These are phyloP conservation scores for Pangasius djambal DNA, from an alignment of 2,797 vertebrate species.

Conservation along the genomic window DNA sequence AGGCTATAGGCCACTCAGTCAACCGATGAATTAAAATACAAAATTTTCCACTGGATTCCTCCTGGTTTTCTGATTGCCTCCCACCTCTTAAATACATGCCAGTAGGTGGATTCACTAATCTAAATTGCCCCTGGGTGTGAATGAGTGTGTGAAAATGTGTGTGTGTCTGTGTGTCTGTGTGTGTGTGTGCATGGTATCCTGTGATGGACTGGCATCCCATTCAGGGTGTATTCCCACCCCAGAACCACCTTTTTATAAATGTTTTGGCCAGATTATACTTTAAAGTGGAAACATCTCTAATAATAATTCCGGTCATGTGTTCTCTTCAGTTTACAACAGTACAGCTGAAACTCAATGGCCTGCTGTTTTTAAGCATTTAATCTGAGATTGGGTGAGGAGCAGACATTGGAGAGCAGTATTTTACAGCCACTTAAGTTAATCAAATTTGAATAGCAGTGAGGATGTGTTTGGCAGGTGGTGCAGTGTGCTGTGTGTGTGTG, in stretches of 20 bases:
- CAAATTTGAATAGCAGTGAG: constrained; percentile 39
- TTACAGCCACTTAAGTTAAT: constrained; percentile 49
- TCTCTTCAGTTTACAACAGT: neutral
- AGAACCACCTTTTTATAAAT: neutral
- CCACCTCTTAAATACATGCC: neutral
- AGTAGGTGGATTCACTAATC: neutral
- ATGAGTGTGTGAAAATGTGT: neutral
- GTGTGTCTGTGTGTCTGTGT: neutral
- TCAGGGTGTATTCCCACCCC: neutral
- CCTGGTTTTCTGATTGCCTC: neutral
- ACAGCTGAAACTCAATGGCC: neutral
- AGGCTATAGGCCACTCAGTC: neutral
- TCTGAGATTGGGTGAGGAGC: constrained; percentile 28
- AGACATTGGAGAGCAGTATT: constrained; percentile 44
- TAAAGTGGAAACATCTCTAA: neutral
- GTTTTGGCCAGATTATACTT: neutral
- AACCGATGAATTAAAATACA: constrained; percentile 32
- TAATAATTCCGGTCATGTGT: neutral
- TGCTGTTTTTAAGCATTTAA: constrained; percentile 25
- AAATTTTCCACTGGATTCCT: constrained; percentile 1
- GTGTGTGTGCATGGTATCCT: neutral
- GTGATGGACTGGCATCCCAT: neutral
- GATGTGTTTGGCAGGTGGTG: constrained; percentile 43
- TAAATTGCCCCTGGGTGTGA: neutral
- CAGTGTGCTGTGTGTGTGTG: constrained; percentile 28